Percentiles rank a stretch among this genome's conserved stretches.
Conservation (phyloP, 2,113 vertebrate species). For the Pica pica region DNA sequence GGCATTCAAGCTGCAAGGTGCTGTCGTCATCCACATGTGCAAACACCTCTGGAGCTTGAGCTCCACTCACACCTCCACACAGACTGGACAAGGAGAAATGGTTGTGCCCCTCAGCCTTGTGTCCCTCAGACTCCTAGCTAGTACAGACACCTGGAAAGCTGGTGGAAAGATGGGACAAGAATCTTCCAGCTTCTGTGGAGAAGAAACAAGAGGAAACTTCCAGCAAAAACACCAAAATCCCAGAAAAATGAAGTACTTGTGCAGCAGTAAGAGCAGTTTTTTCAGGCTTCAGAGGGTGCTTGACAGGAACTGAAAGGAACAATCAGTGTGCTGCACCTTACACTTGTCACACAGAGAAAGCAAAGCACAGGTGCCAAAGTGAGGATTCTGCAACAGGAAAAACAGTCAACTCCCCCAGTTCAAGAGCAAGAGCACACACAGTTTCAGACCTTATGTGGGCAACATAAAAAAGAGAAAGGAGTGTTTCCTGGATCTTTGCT, state of each 20-base stretch:
- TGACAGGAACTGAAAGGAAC: neutral
- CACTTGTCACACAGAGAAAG: neutral
- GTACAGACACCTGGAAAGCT: neutral
- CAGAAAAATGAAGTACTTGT: neutral
- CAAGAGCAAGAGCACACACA: neutral
- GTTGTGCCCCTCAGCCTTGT: neutral
- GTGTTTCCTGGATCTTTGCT: neutral
- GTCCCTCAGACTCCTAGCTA: neutral
- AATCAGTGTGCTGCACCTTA: neutral
- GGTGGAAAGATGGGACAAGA: neutral
- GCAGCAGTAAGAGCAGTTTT: neutral
- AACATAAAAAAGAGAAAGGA: neutral
- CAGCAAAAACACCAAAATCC: neutral
- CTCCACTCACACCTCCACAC: neutral
- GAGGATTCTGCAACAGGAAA: neutral
- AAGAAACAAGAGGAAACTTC: neutral
- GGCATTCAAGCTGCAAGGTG: neutral
- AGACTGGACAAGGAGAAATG: neutral
- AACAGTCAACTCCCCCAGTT: neutral
- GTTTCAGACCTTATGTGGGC: neutral
- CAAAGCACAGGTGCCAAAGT: neutral
- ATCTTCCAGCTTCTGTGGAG: neutral
- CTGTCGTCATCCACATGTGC: fast-evolving
- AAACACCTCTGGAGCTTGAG: neutral
- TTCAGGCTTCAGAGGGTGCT: neutral